Evolutionary conservation across 2,113 vertebrate genomes (phyloP), one percentile per base, ranked within the genome.

Genomic region (Vanacampus margaritifer): DNA sequence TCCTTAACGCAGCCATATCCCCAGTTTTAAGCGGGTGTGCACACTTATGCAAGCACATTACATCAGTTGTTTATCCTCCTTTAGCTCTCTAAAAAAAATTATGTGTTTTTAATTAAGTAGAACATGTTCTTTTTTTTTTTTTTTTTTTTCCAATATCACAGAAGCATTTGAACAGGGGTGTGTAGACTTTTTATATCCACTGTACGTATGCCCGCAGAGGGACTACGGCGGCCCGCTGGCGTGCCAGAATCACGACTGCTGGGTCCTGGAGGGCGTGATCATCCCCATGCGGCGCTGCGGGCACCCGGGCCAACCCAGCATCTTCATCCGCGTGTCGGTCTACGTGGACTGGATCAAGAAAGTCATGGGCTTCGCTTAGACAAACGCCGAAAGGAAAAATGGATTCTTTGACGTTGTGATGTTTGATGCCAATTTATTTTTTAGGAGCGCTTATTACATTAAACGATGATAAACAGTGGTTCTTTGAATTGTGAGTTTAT

Each of bases 261-360:
- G 97, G 97, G 97, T 99, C 56, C 90, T 99, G 8, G 93, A 98
- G 79, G 97, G 97, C 0, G 93, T 98, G 60, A 98, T 98, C 79
- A 95, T 94, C 64, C 97, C 97, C 0, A 94, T 95, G 83, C 93
- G 95, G 0, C 93, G 97, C 61, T 98, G 97, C 0, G 95, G 95
- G 68, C 93, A 94, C 86, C 89, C 83, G 0, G 93, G 91, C 12
- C 93, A 94, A 76, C 97, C 97, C 0, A 95, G 93, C 54, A 88
- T 97, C 89, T 98, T 96, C 86, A 93, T 91, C 78, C 95, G 97
- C 0, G 89, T 96, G 63, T 98, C 97, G 0, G 83, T 95, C 61
- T 99, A 95, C 0, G 95, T 95, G 1, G 93, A 98, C 90, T 98
- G 97, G 96, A 95, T 98, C 82, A 93, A 96, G 85, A 99, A 99